Percentiles rank a stretch among this genome's conserved stretches.
phyloP scores from a whole-genome alignment of 2,888 invertebrate species.

The Drosophila testacea region DNA sequence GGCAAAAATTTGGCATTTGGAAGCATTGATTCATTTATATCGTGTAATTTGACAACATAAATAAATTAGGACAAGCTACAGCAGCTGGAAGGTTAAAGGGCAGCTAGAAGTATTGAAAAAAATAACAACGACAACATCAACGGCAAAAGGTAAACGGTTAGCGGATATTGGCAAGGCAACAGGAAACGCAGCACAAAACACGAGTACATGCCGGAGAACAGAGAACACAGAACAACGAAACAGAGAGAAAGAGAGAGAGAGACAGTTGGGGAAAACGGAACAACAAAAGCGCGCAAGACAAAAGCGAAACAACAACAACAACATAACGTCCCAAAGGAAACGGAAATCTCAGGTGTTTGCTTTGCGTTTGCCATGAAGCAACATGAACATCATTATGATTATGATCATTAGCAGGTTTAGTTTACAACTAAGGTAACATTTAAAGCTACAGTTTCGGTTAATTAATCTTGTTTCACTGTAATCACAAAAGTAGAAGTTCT shows the following conservation, averaged over 20 bases:
- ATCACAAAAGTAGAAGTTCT: slow-evolving; percentile 9
- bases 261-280: slow-evolving; percentile 18
- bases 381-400: slow-evolving; percentile 16
- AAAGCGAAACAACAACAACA: slow-evolving; percentile 28
- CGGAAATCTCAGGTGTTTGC: slow-evolving; percentile 80
- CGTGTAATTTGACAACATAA: slow-evolving; percentile 79
- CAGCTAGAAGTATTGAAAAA: neutral
- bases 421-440: slow-evolving; percentile 8
- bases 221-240: neutral
- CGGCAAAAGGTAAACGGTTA: slow-evolving; percentile 37
- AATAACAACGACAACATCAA: neutral
- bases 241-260: neutral
- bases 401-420: slow-evolving; percentile 8
- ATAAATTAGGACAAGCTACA: slow-evolving; percentile 65
- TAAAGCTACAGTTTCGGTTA: slow-evolving; percentile 55
- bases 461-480: slow-evolving; percentile 73
- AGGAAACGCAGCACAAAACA: slow-evolving; percentile 66
- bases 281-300: slow-evolving; percentile 29
- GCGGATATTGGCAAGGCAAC: slow-evolving; percentile 77
- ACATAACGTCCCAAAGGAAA: slow-evolving; percentile 68
- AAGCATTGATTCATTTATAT: slow-evolving; percentile 78
- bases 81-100: slow-evolving; percentile 3
- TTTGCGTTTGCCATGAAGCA: slow-evolving; percentile 46
- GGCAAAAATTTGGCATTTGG: slow-evolving; percentile 40
- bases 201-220: slow-evolving; percentile 17